Conservation (phyloP, 2,888 invertebrate species). For the Epirrhoe alternata region DNA sequence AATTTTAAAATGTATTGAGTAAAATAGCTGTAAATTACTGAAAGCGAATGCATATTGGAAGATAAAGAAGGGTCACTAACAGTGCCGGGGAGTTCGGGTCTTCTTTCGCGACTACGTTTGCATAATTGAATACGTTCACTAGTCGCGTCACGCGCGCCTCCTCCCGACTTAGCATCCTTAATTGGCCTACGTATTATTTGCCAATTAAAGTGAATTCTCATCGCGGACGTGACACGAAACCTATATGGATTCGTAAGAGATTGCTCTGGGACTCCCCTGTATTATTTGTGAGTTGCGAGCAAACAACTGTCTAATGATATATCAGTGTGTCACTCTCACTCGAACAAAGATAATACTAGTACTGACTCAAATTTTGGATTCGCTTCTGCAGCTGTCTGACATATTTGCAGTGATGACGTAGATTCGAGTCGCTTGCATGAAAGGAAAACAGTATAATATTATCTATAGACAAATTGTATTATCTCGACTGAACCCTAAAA, state of each 20-base stretch:
- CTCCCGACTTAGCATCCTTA: constrained; percentile 84
- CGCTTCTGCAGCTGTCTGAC: constrained; percentile 45
- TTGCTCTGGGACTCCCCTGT: constrained; percentile 58
- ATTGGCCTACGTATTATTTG: constrained; percentile 86
- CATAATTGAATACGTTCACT: constrained; percentile 82
- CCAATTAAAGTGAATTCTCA: constrained; percentile 86
- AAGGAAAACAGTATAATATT: constrained; percentile 7
- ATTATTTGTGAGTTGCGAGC: constrained; percentile 63
- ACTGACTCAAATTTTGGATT: constrained; percentile 24
- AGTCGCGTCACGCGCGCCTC: constrained; percentile 82
- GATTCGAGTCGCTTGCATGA: constrained; percentile 43
- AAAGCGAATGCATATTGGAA: constrained; percentile 24
- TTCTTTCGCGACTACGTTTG: constrained; percentile 79
- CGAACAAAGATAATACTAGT: constrained; percentile 13
- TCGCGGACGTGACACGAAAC: constrained; percentile 82
- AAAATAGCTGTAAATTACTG: constrained; percentile 19
- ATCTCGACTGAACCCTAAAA: constrained; percentile 8
- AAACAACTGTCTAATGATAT: constrained; percentile 58
- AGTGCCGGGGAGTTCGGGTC: constrained; percentile 55
- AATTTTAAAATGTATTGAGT: constrained; percentile 27
- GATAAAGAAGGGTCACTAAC: constrained; percentile 57
- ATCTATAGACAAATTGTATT: constrained; percentile 4
- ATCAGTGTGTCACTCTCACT: constrained; percentile 41
- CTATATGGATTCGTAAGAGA: constrained; percentile 72
- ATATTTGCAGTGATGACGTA: constrained; percentile 52